Base-by-base conservation (phyloP, 2,113 vertebrate species). In the Protomyctophum bolini region DNA sequence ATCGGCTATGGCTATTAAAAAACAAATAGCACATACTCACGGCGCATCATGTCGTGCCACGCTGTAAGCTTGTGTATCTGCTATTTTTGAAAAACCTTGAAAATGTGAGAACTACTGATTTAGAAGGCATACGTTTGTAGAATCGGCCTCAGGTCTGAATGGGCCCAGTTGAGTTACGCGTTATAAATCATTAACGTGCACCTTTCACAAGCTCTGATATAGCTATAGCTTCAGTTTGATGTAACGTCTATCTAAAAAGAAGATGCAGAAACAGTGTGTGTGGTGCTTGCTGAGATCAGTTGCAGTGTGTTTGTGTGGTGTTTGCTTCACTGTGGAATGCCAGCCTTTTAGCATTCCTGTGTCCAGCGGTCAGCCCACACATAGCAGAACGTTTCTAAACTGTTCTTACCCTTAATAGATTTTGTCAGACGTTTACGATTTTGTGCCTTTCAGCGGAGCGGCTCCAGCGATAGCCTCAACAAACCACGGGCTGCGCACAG, bases 361-460 rank as follows among this genome's bases (percentile, higher is more conserved):
- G 76, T 76, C 66, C 33, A 50, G 67, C 8, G 21, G 33, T 62
- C 57, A 60, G 67, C 65, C 81, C 63, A 9, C 63, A 75, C 60
- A 80, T 55, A 58, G 59, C 67, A 66, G 63, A 52, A 58, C 65
- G 70, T 66, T 63, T 79, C 73, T 59, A 73, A 81, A 72, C 70
- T 62, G 33, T 41, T 46, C 33, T 77, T 78, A 66, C 57, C 70
- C 66, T 65, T 41, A 41, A 45, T 21, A 66, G 51, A 66, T 15
- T 58, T 60, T 82, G 59, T 82, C 51, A 4, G 67, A 41, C 29
- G 70, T 70, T 79, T 73, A 84, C n/a, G 15, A 64, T 73, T 47
- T 8, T 60, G 58, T 63, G 81, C 87, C 84, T 85, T 88, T 83
- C 69, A 75, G 72, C 59, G 33, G 70, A 72, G 81, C 28, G 61